Evolutionary conservation across 2,888 invertebrate species (phyloP), one percentile per base, ranked within the genome.

Genomic region (Pyrocoelia pectoralis): DNA sequence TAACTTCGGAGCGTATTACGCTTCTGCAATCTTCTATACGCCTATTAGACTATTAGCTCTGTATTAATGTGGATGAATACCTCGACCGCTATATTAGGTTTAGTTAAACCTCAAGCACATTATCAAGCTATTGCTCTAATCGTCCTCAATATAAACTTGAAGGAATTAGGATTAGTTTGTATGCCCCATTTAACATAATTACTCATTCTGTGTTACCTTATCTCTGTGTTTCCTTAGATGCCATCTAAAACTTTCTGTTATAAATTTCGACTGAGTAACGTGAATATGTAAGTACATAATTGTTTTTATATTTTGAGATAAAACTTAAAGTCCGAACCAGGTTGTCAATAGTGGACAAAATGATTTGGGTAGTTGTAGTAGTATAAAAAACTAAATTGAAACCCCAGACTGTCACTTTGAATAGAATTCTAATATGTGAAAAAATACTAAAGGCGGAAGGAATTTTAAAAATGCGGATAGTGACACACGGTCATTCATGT

Each of bases 111-210:
- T 71, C 76, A 77, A 76, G 77, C 76, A 74, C 76, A 76, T 77
- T 76, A 77, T 75, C 74, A 74, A 76, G 73, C 74, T 72, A 75
- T 75, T 72, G 71, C 71, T 69, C 69, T 76, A 76, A 77, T 76
- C 73, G 74, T 61, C 65, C 65, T 68, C 65, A 69, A 69, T 73
- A 73, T 74, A 74, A 77, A 75, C 72, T 76, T 73, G 61, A 61
- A 51, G 67, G 68, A 68, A 75, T 73, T 74, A 72, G 69, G 70
- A 69, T 67, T 68, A 73, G 70, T 73, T 74, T 73, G 71, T 73
- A 72, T 75, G 69, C 71, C 66, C 73, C 75, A 74, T 75, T 75
- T 73, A 74, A 72, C 74, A 74, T 76, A 74, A 76, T 76, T 75
- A 75, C 71, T 71, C 67, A 64, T 73, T 68, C 69, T 71, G 68